phyloP scores from a whole-genome alignment of 35 echinoderm and acorn worm genomes.

The Apostichopus parvimensis region DNA sequence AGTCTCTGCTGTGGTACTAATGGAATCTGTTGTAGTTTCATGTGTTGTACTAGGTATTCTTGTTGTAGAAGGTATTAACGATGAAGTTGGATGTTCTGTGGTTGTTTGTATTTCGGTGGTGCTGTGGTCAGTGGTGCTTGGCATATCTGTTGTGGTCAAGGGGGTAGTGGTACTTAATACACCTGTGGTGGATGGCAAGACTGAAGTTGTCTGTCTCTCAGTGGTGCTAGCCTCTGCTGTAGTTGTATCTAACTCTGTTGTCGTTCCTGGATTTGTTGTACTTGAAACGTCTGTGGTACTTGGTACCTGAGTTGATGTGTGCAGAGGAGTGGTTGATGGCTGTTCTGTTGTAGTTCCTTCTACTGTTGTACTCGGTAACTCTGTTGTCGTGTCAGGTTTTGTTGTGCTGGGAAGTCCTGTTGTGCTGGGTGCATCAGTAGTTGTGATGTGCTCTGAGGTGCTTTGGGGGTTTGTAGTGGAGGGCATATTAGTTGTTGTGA shows the following conservation, averaged over 20 bases:
- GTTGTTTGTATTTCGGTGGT: background rate
- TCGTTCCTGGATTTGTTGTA: background rate
- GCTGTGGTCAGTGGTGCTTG: background rate
- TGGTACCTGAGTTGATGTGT: conserved; percentile 24
- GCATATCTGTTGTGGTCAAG: too few relatives aligned
- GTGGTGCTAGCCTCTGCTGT: background rate
- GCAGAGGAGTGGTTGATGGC: background rate
- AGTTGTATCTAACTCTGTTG: conserved; percentile 1
- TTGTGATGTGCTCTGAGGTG: conserved; percentile 3
- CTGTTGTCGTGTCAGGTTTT: background rate
- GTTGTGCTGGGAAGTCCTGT: background rate
- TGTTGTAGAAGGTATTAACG: background rate
- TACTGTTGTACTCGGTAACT: conserved; percentile 12
- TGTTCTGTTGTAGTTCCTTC: conserved; percentile 6
- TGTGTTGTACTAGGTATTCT: conserved; percentile 18
- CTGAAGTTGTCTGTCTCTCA: background rate
- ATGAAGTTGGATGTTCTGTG: background rate
- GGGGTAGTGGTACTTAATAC: background rate
- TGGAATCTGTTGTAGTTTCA: background rate
- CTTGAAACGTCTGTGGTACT: conserved; percentile 4
- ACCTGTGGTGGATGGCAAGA: background rate
- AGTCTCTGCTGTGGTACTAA: background rate
- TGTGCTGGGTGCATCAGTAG: conserved; percentile 2
- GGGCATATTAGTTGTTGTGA: background rate
- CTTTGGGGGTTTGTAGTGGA: background rate